Evolutionary conservation across 2,888 invertebrate genomes (phyloP).

Genomic region (Pollenia griseotomentosa): DNA sequence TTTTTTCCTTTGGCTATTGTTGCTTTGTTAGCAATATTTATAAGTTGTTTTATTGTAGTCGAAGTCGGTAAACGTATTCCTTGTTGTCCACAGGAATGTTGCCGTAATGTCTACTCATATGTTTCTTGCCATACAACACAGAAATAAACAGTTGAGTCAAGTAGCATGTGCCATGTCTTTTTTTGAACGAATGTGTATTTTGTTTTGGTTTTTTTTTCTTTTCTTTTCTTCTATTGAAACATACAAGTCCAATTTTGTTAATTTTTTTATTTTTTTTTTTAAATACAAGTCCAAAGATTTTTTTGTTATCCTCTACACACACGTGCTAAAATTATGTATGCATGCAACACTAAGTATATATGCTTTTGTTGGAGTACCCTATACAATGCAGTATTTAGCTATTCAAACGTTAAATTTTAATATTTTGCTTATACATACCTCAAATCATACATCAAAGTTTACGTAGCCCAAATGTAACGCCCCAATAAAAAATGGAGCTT

Average conservation of each 20-base stretch:
- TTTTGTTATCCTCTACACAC: constrained; percentile 52
- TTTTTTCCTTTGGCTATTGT: constrained; percentile 56
- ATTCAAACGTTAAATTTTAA: too few relatives aligned
- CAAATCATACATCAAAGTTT: too few relatives aligned
- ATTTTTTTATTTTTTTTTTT: constrained; percentile 31
- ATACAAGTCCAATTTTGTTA: constrained; percentile 39
- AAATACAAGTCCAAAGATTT: constrained; percentile 7
- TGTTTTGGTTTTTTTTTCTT: constrained; percentile 19
- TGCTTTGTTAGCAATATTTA: constrained; percentile 25
- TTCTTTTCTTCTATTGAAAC: constrained; percentile 42
- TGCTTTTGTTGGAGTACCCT: constrained; percentile 19
- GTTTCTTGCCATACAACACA: constrained; percentile 27
- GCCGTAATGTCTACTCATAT: constrained; percentile 66
- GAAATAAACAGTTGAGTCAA: constrained; percentile 44
- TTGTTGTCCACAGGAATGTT: constrained; percentile 66
- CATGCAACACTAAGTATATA: constrained; percentile 54
- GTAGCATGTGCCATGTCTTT: constrained; percentile 68
- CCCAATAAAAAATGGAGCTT: too few relatives aligned
- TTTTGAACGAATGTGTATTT: constrained; percentile 21
- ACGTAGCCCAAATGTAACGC: too few relatives aligned
- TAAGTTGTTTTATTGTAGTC: constrained; percentile 18
- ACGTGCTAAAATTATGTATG: constrained; percentile 70
- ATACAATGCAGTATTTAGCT: background rate
- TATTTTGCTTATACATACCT: too few relatives aligned
- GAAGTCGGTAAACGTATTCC: constrained; percentile 44